Evolutionary conservation across 2,888 invertebrate species (phyloP).

Genomic region (Xestobium rufovillosum): DNA sequence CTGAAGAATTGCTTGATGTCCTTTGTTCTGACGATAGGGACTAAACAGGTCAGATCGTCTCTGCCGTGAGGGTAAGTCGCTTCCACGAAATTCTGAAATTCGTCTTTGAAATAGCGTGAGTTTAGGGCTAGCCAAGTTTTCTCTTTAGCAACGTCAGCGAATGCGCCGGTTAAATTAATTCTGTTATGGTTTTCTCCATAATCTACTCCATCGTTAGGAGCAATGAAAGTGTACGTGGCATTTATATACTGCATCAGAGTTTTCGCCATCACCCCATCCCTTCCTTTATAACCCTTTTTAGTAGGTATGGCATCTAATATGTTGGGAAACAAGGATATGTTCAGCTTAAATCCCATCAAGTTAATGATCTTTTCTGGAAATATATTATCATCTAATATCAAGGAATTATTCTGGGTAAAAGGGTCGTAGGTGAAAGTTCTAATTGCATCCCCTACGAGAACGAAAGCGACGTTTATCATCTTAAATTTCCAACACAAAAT

Average conservation of each 20-base stretch:
- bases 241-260: conserved; percentile 18
- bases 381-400: conserved; percentile 6
- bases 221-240: conserved; percentile 17
- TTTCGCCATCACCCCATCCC: conserved; percentile 19
- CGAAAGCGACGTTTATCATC: conserved; percentile 14
- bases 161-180: conserved; percentile 16
- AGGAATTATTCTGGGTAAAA: conserved; percentile 7
- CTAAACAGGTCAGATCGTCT: conserved; percentile 21
- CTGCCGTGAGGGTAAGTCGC: conserved; percentile 22
- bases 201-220: conserved; percentile 7
- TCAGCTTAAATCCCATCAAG: conserved; percentile 15
- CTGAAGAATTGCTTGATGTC: conserved; percentile 7
- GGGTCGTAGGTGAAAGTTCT: conserved; percentile 14
- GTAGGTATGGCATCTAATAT: conserved; percentile 15
- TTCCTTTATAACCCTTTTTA: conserved; percentile 11
- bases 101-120: conserved; percentile 19
- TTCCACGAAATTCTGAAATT: conserved; percentile 21
- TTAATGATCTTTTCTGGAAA: conserved; percentile 16
- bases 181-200: conserved; percentile 9
- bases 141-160: conserved; percentile 21
- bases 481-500: neutral
- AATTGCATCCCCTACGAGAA: conserved; percentile 1
- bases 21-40: conserved; percentile 12
- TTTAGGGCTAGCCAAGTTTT: conserved; percentile 19
- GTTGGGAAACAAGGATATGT: conserved; percentile 21